Conservation (phyloP, 2,113 vertebrate genomes). For the Colaptes auratus region DNA sequence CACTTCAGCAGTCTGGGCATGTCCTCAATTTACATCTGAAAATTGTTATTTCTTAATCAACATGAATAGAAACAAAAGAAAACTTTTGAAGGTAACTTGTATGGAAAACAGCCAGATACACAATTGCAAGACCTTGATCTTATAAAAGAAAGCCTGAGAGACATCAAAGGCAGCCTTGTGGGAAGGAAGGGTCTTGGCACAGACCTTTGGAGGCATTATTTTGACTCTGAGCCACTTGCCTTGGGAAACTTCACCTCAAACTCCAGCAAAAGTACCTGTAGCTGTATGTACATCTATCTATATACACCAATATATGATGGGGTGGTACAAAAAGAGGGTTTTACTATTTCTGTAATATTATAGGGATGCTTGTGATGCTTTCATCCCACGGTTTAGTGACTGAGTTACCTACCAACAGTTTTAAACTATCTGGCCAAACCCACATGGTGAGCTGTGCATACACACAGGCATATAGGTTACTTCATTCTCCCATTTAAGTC, state of each 20-base stretch:
- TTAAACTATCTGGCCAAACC: not conserved
- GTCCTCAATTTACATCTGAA: not conserved
- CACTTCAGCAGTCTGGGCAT: not conserved
- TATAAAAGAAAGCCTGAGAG: not conserved
- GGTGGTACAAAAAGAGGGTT: not conserved
- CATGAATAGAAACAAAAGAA: not conserved
- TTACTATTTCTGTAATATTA: not conserved
- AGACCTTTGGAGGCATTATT: not conserved
- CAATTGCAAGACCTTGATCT: not conserved
- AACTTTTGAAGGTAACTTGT: not conserved
- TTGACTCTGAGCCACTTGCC: not conserved
- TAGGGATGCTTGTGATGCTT: not conserved
- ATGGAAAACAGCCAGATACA: not conserved
- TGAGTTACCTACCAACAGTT: not conserved
- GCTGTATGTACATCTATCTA: accelerated
- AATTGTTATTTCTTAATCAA: not conserved
- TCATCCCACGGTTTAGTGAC: not conserved
- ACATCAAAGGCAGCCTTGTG: not conserved
- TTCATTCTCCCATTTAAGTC: not conserved
- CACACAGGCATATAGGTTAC: not conserved
- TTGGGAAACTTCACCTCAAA: not conserved
- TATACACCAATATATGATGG: not conserved
- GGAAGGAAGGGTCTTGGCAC: not conserved
- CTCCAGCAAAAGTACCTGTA: not conserved
- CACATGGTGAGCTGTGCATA: not conserved